Base-by-base conservation (phyloP, 2,113 vertebrate genomes). In the Sprattus sprattus region DNA sequence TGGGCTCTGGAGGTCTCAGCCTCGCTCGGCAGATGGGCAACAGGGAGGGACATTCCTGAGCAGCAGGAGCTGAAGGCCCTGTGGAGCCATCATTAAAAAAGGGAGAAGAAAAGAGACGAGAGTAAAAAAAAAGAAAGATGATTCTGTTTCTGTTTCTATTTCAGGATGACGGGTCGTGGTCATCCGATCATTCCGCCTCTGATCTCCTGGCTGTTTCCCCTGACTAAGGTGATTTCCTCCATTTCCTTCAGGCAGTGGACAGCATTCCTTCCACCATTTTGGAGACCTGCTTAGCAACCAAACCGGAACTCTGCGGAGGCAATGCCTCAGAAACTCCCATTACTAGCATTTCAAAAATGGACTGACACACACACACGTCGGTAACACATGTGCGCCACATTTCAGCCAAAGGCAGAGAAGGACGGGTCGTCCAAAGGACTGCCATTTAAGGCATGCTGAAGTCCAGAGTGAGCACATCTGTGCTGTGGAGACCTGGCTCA, bases 1-100 rank as follows among this genome's bases (percentile, higher is more conserved):
- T 22, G 54, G 45, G 52, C 85, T 83, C n/a, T 81, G 82, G 81
- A 60, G 60, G 85, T 86, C 81, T 86, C 89, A 82, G 45, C 54
- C 16, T 45, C 71, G 52, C 45, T 67, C 82, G n/a, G 32, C 45
- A 81, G 57, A 47, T 25, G 52, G 64, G 67, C 67, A 75, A 28
- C 67, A 75, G 67, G 11, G 67, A 28, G 67, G 67, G 64, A 67
- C 64, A 75, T 28, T 75, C n/a, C 67, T 3, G 57, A n/a, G 22
- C 50, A 64, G 46, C 9, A 64, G 16, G 0, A 44, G 49, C 83
- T 81, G 54, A 11, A 75, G 67, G 67, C n/a, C 11, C n/a, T 52
- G 67, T 75, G 67, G 67, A 75, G 67, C 67, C 67, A 75, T 75
- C 67, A 75, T 75, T 75, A 75, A 75, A 75, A 75, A 75, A 71